These are phyloP conservation scores for Pherbina coryleti DNA, from an alignment of 2,888 invertebrate genomes.

Conservation along the genomic window DNA sequence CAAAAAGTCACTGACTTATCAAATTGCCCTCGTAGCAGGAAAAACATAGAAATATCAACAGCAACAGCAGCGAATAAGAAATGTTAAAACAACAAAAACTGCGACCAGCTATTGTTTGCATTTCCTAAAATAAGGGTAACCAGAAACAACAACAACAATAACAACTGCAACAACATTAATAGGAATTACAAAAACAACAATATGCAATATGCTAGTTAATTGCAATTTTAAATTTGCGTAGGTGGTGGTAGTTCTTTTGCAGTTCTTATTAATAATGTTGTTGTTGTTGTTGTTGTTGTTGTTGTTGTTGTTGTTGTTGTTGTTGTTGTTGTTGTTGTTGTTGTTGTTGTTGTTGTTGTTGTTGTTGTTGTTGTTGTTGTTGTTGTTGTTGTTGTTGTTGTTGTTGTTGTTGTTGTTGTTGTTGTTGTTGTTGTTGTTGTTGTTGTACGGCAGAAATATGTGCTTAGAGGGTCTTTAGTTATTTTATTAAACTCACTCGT, in stretches of 20 bases:
- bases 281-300: conserved; percentile 4
- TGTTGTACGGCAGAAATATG: too few species aligned
- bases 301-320: background rate
- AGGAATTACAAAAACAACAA: background rate
- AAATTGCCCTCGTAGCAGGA: too few species aligned
- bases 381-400: too few species aligned
- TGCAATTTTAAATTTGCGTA: conserved; percentile 9
- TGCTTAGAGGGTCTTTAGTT: too few species aligned
- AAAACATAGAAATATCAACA: background rate
- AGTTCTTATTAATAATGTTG: conserved; percentile 1
- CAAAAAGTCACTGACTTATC: too few species aligned
- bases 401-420: too few species aligned
- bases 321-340: background rate
- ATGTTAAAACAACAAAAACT: background rate
- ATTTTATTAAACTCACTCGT: too few species aligned
- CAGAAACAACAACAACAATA: conserved; percentile 12
- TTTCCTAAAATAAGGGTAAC: conserved; percentile 13
- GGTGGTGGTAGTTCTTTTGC: conserved; percentile 35
- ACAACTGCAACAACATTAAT: background rate
- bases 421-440: too few species aligned
- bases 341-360: too few species aligned
- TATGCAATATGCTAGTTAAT: background rate
- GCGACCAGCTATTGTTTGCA: conserved; percentile 32
- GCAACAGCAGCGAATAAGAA: background rate
- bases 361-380: too few species aligned